Percentiles rank a stretch among this genome's conserved stretches.
Evolutionary conservation across 1,140 invertebrate genomes (phyloP).

Genomic region (Adelges cooleyi): DNA sequence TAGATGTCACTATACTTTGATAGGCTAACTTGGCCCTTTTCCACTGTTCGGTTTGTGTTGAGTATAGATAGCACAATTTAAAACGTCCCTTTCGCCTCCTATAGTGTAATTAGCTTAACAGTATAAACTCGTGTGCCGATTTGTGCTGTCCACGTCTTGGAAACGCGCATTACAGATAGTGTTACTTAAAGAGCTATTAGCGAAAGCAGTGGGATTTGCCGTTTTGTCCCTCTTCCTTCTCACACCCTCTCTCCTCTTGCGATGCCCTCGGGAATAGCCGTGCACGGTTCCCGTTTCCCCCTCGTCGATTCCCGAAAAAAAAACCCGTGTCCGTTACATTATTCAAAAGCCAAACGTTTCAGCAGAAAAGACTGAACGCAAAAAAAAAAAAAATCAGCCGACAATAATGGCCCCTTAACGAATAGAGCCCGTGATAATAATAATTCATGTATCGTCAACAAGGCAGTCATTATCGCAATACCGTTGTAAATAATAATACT

Average conservation of each 20-base stretch:
- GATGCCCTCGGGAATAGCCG: not conserved
- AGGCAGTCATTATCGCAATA: not conserved
- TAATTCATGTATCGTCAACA: not conserved
- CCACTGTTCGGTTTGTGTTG: too few species aligned
- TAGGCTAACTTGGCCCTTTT: too few species aligned
- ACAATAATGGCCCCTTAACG: not conserved
- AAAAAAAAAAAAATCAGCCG: not conserved
- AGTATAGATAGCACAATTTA: too few species aligned
- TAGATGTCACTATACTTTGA: too few species aligned
- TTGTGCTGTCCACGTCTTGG: too few species aligned
- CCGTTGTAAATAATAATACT: slow-evolving; percentile 11
- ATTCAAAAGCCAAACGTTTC: slow-evolving; percentile 7
- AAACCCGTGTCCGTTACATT: not conserved
- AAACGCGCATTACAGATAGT: too few species aligned
- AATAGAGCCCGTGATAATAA: not conserved
- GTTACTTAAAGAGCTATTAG: slow-evolving; percentile 19
- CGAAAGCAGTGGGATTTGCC: slow-evolving; percentile 1
- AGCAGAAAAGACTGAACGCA: not conserved
- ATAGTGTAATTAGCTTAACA: too few species aligned
- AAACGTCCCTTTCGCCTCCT: too few species aligned
- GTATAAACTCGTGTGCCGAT: too few species aligned
- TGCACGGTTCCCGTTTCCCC: not conserved
- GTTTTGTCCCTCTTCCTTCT: not conserved
- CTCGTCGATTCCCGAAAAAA: not conserved
- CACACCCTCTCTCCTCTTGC: not conserved